Conservation (phyloP, 2,113 vertebrate genomes). For the Ahaetulla prasina region DNA sequence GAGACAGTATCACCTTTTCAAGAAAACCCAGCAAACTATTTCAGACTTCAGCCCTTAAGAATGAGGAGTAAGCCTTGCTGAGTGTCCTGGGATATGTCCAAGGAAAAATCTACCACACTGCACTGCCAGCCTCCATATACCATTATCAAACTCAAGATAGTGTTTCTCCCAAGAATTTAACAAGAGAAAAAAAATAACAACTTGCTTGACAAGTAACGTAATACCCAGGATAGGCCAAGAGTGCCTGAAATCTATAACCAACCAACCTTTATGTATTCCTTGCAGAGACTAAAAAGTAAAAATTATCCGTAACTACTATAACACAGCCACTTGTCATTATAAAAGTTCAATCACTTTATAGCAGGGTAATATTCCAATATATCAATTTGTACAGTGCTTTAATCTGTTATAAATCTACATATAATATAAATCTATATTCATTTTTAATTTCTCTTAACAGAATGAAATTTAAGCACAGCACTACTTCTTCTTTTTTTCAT, state of each 20-base stretch:
- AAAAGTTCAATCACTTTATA: neutral
- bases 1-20: constrained; percentile 44
- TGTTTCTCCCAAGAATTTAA: constrained; percentile 50
- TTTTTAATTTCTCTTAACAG: neutral
- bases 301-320: neutral
- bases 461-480: neutral
- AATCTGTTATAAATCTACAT: neutral
- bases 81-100: neutral
- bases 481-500: neutral
- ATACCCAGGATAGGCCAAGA: neutral
- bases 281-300: neutral
- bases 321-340: neutral
- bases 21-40: constrained; percentile 36
- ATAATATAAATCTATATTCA: neutral
- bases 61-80: neutral
- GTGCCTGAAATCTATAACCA: neutral
- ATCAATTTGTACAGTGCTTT: neutral
- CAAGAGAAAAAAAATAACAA: constrained; percentile 28
- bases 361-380: neutral
- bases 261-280: neutral
- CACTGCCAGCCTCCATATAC: neutral
- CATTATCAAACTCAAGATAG: constrained; percentile 30
- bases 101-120: neutral
- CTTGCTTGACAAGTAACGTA: neutral
- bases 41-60: neutral